phyloP scores from a whole-genome alignment of 2,113 vertebrate species.

The Gambusia holbrooki region DNA sequence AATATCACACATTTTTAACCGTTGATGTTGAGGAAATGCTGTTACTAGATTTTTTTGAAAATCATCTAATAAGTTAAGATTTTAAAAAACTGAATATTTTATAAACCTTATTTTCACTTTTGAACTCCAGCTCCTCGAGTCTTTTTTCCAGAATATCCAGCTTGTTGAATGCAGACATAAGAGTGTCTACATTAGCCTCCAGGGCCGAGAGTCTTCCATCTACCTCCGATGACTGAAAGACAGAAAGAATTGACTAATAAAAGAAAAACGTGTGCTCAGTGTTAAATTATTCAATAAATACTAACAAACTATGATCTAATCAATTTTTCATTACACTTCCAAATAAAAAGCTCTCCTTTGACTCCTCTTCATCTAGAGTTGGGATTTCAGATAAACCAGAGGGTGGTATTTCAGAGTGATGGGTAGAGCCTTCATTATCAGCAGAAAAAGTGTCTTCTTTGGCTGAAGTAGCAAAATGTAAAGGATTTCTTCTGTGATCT shows the following conservation, averaged over 20 bases:
- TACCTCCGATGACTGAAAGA: constrained; percentile 62
- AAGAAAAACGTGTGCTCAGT: neutral
- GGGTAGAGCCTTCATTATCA: neutral
- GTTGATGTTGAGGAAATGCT: neutral
- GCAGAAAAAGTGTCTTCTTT: neutral
- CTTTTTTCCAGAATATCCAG: constrained; percentile 81
- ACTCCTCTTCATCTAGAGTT: constrained; percentile 8
- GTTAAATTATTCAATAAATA: too few species aligned
- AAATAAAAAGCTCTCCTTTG: constrained; percentile 7
- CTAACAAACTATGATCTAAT: too few species aligned
- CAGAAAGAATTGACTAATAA: neutral
- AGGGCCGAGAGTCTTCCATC: constrained; percentile 75
- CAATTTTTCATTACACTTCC: constrained; percentile 22
- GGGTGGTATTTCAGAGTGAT: neutral
- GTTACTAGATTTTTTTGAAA: neutral
- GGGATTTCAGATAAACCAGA: neutral
- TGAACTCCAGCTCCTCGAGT: constrained; percentile 66
- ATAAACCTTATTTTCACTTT: constrained; percentile 59
- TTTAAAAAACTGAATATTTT: constrained; percentile 60
- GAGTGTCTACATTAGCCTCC: constrained; percentile 73
- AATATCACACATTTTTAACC: too few species aligned
- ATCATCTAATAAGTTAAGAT: neutral
- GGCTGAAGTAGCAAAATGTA: constrained; percentile 1
- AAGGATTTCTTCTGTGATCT: constrained; percentile 72
- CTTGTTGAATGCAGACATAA: constrained; percentile 77